phyloP scores from a whole-genome alignment of 1,140 invertebrate species.

The Camponotus pennsylvanicus region DNA sequence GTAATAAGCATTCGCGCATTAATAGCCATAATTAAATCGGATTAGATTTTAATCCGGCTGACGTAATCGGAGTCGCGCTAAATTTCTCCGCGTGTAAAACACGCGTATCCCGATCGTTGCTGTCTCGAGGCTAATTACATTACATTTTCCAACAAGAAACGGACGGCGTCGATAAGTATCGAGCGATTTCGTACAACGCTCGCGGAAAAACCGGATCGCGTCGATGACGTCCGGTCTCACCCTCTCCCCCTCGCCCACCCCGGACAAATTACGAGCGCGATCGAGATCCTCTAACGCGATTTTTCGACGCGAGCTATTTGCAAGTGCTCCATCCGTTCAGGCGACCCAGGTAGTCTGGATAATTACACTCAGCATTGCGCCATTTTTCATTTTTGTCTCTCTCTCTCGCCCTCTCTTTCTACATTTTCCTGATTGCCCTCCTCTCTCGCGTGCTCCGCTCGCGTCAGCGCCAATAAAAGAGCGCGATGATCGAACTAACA shows the following conservation, averaged over 20 bases:
- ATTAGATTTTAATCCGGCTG: constrained; percentile 11
- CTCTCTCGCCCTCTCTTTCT: not conserved
- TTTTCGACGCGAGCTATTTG: constrained; percentile 54
- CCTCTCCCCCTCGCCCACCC: not conserved
- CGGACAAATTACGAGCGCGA: constrained; percentile 66
- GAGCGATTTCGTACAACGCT: constrained; percentile 38
- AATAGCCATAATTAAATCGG: constrained; percentile 36
- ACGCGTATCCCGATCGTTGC: constrained; percentile 33
- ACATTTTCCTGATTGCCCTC: constrained; percentile 42
- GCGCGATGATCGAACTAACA: constrained; percentile 17
- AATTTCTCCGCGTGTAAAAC: constrained; percentile 45
- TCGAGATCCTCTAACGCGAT: constrained; percentile 54
- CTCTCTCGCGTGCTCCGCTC: constrained; percentile 23
- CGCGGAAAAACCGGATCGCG: constrained; percentile 46
- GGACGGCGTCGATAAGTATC: constrained; percentile 31
- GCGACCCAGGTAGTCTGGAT: constrained; percentile 22
- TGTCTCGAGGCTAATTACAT: constrained; percentile 47
- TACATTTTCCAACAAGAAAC: constrained; percentile 44
- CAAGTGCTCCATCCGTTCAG: constrained; percentile 21
- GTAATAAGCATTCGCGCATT: constrained; percentile 2
- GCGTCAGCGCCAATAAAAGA: constrained; percentile 41
- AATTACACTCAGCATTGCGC: constrained; percentile 44
- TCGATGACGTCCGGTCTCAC: constrained; percentile 14
- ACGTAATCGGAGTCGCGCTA: constrained; percentile 10
- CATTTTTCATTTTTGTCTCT: constrained; percentile 38